Evolutionary conservation across 2,797 vertebrate species (phyloP).

Genomic region (Rhinatrema bivittatum): DNA sequence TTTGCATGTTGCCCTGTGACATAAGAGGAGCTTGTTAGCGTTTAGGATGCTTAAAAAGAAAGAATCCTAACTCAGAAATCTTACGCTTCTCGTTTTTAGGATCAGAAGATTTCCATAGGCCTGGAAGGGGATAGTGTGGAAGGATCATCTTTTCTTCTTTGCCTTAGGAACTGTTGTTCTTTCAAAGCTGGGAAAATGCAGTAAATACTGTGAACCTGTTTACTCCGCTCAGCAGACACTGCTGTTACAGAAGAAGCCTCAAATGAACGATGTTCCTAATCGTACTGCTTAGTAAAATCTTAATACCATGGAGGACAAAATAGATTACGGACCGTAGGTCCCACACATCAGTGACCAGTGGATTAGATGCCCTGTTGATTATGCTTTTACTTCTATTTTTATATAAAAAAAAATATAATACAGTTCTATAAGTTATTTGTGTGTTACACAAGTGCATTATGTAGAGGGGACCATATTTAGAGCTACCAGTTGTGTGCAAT

Average conservation of each 20-base stretch:
- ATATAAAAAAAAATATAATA: no score
- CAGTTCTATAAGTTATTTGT: conserved; percentile 3
- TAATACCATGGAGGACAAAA: no score
- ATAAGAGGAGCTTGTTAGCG: no score
- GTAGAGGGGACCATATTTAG: conserved; percentile 2
- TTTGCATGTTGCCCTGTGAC: no score
- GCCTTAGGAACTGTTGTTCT: conserved; percentile 12
- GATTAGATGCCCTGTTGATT: conserved; percentile 3
- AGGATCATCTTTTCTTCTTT: conserved; percentile 11
- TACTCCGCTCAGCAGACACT: not conserved
- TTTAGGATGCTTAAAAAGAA: no score
- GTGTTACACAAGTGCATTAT: conserved; percentile 19
- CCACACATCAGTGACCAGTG: no score
- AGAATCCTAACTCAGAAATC: no score
- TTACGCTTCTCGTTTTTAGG: not conserved
- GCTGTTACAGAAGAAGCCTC: conserved; percentile 2
- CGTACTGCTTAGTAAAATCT: not conserved
- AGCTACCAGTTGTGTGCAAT: conserved; percentile 8
- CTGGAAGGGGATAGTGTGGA: not conserved
- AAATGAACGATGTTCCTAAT: conserved; percentile 3
- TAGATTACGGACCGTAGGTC: no score
- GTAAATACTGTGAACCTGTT: not conserved
- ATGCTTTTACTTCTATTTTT: conserved; percentile 17
- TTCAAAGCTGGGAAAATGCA: not conserved
- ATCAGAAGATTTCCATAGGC: conserved; percentile 15